Base-by-base conservation (phyloP, 2,113 vertebrate genomes). In the Otis tarda region DNA sequence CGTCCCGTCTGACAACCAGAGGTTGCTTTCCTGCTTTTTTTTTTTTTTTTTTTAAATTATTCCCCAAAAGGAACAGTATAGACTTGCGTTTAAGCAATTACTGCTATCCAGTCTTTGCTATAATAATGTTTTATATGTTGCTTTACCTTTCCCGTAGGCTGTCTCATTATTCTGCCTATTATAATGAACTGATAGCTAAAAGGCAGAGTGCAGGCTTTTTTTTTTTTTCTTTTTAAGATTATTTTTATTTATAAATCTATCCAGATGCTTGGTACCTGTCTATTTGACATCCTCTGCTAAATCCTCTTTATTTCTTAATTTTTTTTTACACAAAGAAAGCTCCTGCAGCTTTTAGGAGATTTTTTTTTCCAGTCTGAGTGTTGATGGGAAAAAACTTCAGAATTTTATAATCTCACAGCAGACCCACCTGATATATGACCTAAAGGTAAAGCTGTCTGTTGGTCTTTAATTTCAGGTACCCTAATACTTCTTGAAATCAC, bases 1-100 rank as follows among this genome's bases (percentile, higher is more conserved):
- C 0, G 4, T 9, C 41, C 63, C 18, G 0, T 0, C 8, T 37
- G 64, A 60, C 69, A 59, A 3, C 5, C 78, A 5, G 53, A 3
- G 31, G 3, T 19, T n/a, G 45, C 50, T 35, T 31, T 9, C 3
- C 27, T 35, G 30, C 28, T 41, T 13, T 6, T 30, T 7, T 57
- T 14, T 21, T 23, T 30, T 16, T n/a, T 4, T 23, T 19, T 41
- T 41, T 41, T 16, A 6, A 43, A 43, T 43, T 43, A 16, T 43
- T 43, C 24, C n/a, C n/a, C 37, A 0, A 15, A 41, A 56, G 27
- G 25, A 69, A 3, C 28, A 8, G 37, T 14, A 0, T 0, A 15
- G 39, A 24, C 24, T 14, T 4, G 39, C 11, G 21, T 45, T 27
- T 12, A 8, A 68, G 12, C 35, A 22, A 0, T 23, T 63, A 19